These are phyloP conservation scores for Neocrepidodera transversa DNA, from an alignment of 2,888 invertebrate species.

Conservation along the genomic window DNA sequence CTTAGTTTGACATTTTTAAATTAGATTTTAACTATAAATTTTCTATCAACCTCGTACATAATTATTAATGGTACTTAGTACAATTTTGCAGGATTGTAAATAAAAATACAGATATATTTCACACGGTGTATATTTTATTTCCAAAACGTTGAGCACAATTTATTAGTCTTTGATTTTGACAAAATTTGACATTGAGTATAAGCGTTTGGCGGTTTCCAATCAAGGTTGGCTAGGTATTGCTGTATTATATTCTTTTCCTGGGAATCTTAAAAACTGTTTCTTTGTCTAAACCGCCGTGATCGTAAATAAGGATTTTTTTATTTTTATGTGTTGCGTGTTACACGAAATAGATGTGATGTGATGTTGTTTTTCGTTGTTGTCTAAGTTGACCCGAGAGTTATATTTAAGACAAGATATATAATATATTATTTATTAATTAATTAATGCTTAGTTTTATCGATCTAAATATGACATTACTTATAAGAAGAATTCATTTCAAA, in stretches of 20 bases:
- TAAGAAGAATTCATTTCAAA: no score
- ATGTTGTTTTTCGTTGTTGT: conserved; percentile 13
- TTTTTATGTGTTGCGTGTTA: conserved; percentile 29
- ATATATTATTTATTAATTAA: no score
- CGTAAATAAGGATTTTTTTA: conserved; percentile 33
- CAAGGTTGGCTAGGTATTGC: background rate
- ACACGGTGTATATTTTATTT: background rate
- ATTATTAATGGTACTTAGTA: no score
- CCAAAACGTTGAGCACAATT: background rate
- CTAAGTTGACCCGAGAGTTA: conserved; percentile 9
- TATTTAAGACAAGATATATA: no score
- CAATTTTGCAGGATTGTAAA: no score
- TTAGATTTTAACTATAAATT: no score
- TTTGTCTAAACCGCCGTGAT: conserved; percentile 30
- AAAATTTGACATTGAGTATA: background rate
- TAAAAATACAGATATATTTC: no score
- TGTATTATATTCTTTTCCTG: conserved; percentile 18
- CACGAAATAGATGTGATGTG: conserved; percentile 26
- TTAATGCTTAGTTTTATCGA: no score
- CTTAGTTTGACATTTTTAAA: no score
- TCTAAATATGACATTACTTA: no score
- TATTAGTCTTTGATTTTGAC: background rate
- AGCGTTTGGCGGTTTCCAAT: background rate
- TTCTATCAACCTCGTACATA: no score
- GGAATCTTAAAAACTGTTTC: conserved; percentile 23